Percentiles rank a stretch among this genome's conserved stretches.
Evolutionary conservation across 1,140 invertebrate species (phyloP).

Genomic region (Conus betulinus): DNA sequence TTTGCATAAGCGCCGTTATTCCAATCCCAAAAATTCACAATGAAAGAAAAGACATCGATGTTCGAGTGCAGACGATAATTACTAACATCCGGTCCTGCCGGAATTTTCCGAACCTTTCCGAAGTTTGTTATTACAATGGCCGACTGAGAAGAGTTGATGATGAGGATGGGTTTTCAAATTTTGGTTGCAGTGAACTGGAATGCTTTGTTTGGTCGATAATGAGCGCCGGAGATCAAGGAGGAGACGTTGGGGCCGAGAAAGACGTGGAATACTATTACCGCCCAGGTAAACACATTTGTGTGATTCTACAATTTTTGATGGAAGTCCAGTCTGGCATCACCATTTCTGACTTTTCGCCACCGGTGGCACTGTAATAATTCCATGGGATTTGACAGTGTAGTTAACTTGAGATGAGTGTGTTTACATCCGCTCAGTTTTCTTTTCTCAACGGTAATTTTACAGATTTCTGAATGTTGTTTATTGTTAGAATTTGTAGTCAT

Average conservation of each 20-base stretch:
- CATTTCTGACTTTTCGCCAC: conserved; percentile 28
- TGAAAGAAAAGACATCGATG: background rate
- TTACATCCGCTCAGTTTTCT: too few species aligned
- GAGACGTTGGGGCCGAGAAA: conserved; percentile 63
- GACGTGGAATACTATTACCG: conserved; percentile 68
- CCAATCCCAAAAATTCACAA: background rate
- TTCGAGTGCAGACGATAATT: conserved; percentile 44
- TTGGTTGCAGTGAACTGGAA: conserved; percentile 48
- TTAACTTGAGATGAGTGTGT: too few species aligned
- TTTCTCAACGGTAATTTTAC: too few species aligned
- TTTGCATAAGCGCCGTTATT: background rate
- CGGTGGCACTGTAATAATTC: conserved; percentile 22
- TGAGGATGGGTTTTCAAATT: conserved; percentile 50
- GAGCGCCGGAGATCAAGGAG: conserved; percentile 61
- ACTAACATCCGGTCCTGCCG: conserved; percentile 54
- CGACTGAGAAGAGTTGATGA: conserved; percentile 61
- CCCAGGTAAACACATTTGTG: conserved; percentile 53
- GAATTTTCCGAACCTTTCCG: conserved; percentile 59
- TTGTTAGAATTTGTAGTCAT: too few species aligned
- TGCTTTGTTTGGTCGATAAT: conserved; percentile 54
- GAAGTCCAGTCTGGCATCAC: conserved; percentile 26
- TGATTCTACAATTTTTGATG: background rate
- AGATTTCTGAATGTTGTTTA: too few species aligned
- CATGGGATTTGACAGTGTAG: background rate
- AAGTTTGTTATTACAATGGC: conserved; percentile 67